Base-by-base conservation (phyloP, 2,113 vertebrate species). In the Anoplopoma fimbria region DNA sequence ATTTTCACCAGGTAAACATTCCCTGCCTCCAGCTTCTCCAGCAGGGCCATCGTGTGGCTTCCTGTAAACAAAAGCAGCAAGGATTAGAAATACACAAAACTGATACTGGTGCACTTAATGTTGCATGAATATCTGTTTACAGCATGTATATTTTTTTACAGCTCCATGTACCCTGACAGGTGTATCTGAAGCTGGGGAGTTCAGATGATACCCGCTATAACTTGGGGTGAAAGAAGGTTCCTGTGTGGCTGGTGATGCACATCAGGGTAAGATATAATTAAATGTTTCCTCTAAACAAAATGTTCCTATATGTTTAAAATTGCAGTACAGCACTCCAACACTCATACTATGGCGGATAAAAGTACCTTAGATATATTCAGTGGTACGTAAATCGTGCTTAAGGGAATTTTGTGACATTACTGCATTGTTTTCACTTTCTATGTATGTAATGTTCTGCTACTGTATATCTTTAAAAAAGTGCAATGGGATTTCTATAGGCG, bases 1-100 rank as follows among this genome's bases (percentile, higher is more conserved):
- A 99, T 96, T 95, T 99, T 97, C 82, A 99, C 94, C 86, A 99
- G 91, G 91, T 99, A 99, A 77, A 97, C 85, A 0, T 96, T 97
- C 75, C 97, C 98, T 1, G 95, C 95, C 86, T 96, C 93, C 23
- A 99, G 94, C 85, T 98, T 97, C 93, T 99, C 98, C 81, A 99
- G 93, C 87, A 99, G 90, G 63, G 97, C 97, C 98, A 99, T 99
- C 0, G 97, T 99, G 70, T 97, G 96, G 13, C 95, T 95, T 51
- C 97, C 98, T 99, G 61, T 9, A 68, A 75, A 68, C 21, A 34
- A 38, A 62, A 77, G n/a, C 17, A 31, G 27, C 27, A 60, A 27
- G 42, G 27, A 72, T 84, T 25, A 88, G 42, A 67, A 60, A 21
- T 25, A 69, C 3, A 76, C 31, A 57, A 81, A 70, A 72, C 3